Evolutionary conservation across 2,888 invertebrate genomes (phyloP), one percentile per base, ranked within the genome.

Genomic region (Lottia scabra): DNA sequence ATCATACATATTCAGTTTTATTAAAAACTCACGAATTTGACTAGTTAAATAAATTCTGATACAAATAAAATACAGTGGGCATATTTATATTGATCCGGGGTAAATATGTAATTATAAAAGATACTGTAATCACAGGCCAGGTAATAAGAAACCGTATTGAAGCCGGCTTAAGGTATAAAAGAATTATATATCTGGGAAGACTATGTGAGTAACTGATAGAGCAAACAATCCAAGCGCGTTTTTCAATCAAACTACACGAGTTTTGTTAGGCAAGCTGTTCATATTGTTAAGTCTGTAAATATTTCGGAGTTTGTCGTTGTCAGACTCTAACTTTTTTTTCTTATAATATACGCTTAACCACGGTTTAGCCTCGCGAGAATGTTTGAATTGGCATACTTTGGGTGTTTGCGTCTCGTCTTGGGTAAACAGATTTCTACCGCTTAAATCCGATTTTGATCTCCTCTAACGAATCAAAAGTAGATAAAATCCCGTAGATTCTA

Each of bases 241-340:
- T 56, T 56, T 56, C 56, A 56, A 56, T 56, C 19, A 23, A 56
- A 56, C 19, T 56, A 56, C 56, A 56, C 56, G 19, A 56, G 56
- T 56, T 56, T 56, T 56, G 56, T 56, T 56, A 56, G 56, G 56
- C 56, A 56, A 56, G 56, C 56, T 56, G 56, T 56, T 19, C 56
- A 23, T 8, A 19, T 56, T 56, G 56, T 56, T 56, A 56, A 23
- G 23, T 56, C 19, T 56, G 56, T 56, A 56, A 56, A 56, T 56
- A 56, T 56, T 56, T 23, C 56, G 19, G 19, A 19, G 56, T 56
- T 56, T 56, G 56, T 56, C 56, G 19, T 56, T 56, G 56, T 56
- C 19, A 56, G 56, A 56, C 19, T 56, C 23, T 12, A 23, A 23
- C 56, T 12, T 23, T 56, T 56, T 56, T 56, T 56, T 56, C 23